Evolutionary conservation across 2,113 vertebrate species (phyloP), one percentile per base, ranked within the genome.

Genomic region (Cavia porcellus): DNA sequence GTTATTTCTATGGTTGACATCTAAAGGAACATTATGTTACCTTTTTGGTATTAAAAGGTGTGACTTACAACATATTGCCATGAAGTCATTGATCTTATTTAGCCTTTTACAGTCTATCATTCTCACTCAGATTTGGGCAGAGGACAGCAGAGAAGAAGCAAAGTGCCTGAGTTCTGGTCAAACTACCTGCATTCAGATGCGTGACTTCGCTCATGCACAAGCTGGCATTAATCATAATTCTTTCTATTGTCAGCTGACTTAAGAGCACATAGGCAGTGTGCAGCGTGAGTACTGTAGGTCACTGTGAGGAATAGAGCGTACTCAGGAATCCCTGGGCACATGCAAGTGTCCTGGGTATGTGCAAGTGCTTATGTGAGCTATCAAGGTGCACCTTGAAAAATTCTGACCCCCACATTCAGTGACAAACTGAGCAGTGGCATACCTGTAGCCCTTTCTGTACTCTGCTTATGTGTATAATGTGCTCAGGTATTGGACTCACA

Each of bases 231-330:
- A 28, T 15, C 50, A 20, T 38, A 38, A 38, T 7, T 28, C 3
- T 59, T 19, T 50, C 45, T 62, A 3, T 5, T n/a, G 35, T 52
- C 59, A 47, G 47, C 13, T 15, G 50, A n/a, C 11, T 42, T 66
- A 38, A 59, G 38, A 77, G 9, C 50, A 6, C 24, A 50, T 1
- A 5, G 5, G 45, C 24, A 22, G 20, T 0, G 0, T 2, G 32
- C 3, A 3, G 28, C 52, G 1, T 1, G 17, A 5, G 59, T 61
- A 15, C 0, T 6, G 6, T 3, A 6, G 38, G 4, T 17, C n/a
- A 3, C 47, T 45, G 15, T 45, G 35, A 57, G 17, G 47, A 28
- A 15, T 20, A 9, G 20, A 32, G 24, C 9, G 5, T 25, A 5
- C 10, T 4, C 5, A 0, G 0, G 45, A 64, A 50, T 19, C 35